Percentiles rank a stretch among this genome's conserved stretches.
These are phyloP conservation scores for Drosophila pandora DNA, from an alignment of 1,140 invertebrate species.

Conservation along the genomic window DNA sequence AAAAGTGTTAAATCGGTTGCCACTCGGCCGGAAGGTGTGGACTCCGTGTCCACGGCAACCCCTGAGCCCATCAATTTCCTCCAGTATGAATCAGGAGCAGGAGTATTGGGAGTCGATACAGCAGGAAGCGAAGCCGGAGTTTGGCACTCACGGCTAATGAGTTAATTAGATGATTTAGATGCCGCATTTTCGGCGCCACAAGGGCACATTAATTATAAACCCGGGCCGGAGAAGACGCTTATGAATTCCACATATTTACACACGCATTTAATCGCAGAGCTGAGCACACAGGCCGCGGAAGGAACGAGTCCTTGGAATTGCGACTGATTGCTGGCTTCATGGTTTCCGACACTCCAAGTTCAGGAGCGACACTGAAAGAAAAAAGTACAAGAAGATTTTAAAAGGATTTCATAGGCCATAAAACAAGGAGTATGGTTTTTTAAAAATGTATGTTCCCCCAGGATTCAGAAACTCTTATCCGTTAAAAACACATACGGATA, in stretches of 20 bases:
- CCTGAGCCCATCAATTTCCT: constrained; percentile 29
- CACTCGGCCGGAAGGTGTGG: constrained; percentile 40
- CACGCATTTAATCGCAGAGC: constrained; percentile 12
- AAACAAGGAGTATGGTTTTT: not conserved
- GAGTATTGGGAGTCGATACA: constrained; percentile 2
- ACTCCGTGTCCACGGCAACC: constrained; percentile 15
- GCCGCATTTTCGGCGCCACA: constrained; percentile 55
- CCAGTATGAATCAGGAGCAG: constrained; percentile 13
- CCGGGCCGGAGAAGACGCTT: constrained; percentile 15
- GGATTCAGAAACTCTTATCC: too few relatives aligned
- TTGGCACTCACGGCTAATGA: constrained; percentile 58
- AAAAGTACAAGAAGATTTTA: not conserved
- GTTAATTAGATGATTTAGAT: constrained; percentile 77
- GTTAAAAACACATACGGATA: too few relatives aligned
- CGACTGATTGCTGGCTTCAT: constrained; percentile 66
- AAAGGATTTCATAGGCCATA: not conserved
- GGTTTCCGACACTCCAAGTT: constrained; percentile 7
- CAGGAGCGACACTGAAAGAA: constrained; percentile 2
- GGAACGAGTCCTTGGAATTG: constrained; percentile 37
- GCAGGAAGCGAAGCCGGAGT: constrained; percentile 12
- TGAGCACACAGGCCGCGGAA: constrained; percentile 12
- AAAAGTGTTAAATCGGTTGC: constrained; percentile 59
- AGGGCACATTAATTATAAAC: constrained; percentile 62
- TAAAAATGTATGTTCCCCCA: too few relatives aligned
- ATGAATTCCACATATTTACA: constrained; percentile 53